phyloP scores from a whole-genome alignment of 2,797 vertebrate genomes.

The Caiman crocodilus region DNA sequence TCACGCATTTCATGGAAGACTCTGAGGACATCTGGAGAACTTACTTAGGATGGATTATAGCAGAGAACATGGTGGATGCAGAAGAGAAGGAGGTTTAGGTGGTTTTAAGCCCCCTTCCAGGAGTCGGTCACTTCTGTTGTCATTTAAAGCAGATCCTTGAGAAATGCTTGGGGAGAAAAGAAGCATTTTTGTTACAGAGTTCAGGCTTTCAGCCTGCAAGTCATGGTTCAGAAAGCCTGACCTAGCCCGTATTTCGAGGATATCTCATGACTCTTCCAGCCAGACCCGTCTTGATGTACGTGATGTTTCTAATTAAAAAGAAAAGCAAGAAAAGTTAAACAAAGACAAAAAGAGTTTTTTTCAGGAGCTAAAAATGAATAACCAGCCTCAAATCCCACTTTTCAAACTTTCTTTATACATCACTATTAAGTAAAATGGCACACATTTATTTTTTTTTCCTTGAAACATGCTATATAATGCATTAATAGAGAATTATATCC shows the following conservation, averaged over 20 bases:
- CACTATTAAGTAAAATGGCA: constrained; percentile 51
- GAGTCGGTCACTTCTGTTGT: neutral
- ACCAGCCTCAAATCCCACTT: constrained; percentile 36
- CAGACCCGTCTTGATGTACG: constrained; percentile 14
- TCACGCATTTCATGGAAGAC: constrained; percentile 52
- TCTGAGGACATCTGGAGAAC: constrained; percentile 75
- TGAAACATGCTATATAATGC: constrained; percentile 72
- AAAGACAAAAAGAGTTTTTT: constrained; percentile 13
- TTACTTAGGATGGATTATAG: constrained; percentile 56
- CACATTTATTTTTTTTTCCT: constrained; percentile 63
- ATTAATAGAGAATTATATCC: constrained; percentile 77
- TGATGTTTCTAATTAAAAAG: constrained; percentile 2
- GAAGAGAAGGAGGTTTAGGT: constrained; percentile 8
- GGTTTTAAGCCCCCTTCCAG: constrained; percentile 27
- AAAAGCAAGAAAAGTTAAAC: neutral
- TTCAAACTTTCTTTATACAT: constrained; percentile 13
- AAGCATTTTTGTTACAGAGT: constrained; percentile 9
- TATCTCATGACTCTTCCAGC: constrained; percentile 40
- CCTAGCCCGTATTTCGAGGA: neutral
- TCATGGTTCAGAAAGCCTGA: neutral
- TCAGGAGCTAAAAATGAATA: neutral
- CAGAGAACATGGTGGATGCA: constrained; percentile 17
- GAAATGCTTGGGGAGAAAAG: neutral
- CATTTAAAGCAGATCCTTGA: neutral
- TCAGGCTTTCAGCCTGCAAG: neutral